Evolutionary conservation across 2,888 invertebrate genomes (phyloP).

Genomic region (Tetropium fuscum): DNA sequence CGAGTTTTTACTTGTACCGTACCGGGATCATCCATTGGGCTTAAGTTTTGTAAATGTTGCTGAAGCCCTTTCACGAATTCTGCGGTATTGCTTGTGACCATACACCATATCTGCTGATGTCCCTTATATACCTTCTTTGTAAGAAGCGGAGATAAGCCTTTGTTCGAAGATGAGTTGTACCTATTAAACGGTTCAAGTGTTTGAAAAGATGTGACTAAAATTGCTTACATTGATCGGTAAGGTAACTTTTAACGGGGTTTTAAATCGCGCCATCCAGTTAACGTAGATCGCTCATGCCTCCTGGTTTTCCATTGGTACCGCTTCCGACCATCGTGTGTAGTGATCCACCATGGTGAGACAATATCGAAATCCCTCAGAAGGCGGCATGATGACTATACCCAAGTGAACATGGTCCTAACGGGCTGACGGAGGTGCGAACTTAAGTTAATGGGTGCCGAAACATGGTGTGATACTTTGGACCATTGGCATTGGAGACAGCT

Average conservation of each 20-base stretch:
- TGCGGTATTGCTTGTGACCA: neutral
- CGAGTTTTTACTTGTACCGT: neutral
- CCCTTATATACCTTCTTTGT: constrained; percentile 25
- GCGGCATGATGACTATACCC: constrained; percentile 52
- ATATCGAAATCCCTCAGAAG: constrained; percentile 32
- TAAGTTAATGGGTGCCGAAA: neutral
- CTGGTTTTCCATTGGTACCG: constrained; percentile 29
- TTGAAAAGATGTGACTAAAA: constrained; percentile 53
- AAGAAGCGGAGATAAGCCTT: constrained; percentile 57
- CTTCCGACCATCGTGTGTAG: constrained; percentile 37
- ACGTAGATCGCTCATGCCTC: constrained; percentile 50
- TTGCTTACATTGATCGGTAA: constrained; percentile 57
- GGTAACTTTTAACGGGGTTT: constrained; percentile 56
- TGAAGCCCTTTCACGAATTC: neutral
- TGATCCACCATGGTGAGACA: constrained; percentile 34
- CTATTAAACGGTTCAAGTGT: constrained; percentile 40
- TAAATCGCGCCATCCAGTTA: constrained; percentile 62
- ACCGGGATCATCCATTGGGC: neutral
- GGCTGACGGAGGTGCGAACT: neutral
- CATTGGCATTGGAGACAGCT: constrained; percentile 55
- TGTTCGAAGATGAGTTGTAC: constrained; percentile 43
- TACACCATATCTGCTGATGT: constrained; percentile 21
- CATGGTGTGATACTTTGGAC: constrained; percentile 53
- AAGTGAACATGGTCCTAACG: constrained; percentile 50
- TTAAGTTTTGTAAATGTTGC: neutral